These are phyloP conservation scores for Pluvialis apricaria DNA, from an alignment of 2,113 vertebrate genomes.

Conservation along the genomic window DNA sequence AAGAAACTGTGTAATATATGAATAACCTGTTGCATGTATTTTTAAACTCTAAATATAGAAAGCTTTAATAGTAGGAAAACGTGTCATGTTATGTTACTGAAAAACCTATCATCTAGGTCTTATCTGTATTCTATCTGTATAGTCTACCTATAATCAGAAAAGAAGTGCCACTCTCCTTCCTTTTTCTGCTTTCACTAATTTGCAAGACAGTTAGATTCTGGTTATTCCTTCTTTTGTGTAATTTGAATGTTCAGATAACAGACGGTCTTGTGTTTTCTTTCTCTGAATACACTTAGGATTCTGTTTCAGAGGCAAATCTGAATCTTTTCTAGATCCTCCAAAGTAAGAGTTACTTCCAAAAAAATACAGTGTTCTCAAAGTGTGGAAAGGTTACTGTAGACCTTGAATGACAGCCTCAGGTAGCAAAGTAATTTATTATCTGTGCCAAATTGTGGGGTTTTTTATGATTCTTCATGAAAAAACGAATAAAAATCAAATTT, in stretches of 20 bases:
- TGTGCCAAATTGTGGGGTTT: background rate
- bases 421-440: background rate
- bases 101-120: background rate
- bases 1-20: background rate
- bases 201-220: background rate
- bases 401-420: background rate
- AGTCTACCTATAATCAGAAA: background rate
- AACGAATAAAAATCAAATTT: background rate
- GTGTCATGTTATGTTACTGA: background rate
- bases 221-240: background rate
- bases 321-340: background rate
- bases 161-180: background rate
- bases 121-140: background rate
- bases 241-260: background rate
- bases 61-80: background rate
- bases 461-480: background rate
- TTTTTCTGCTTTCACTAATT: background rate
- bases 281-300: background rate
- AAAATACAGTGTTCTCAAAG: background rate
- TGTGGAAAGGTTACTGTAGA: background rate
- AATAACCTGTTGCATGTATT: background rate
- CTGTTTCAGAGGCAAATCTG: background rate
- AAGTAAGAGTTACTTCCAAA: background rate
- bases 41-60: background rate
- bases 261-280: background rate